Percentiles rank a stretch among this genome's conserved stretches.
Evolutionary conservation across 2,797 vertebrate genomes (phyloP).

Genomic region (Brotula barbata): DNA sequence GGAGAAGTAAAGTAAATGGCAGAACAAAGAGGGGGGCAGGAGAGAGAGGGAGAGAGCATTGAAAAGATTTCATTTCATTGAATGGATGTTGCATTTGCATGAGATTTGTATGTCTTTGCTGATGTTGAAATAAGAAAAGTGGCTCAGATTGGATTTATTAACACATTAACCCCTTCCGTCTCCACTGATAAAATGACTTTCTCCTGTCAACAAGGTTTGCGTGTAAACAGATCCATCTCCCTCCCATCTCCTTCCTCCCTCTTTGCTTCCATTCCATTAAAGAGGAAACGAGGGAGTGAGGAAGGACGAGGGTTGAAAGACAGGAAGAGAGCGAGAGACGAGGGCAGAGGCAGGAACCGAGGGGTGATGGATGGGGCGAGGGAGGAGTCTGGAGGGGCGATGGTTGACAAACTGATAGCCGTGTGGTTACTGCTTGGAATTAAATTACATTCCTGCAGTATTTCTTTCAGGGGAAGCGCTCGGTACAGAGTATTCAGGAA

Average conservation of each 20-base stretch:
- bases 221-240: slow-evolving; percentile 39
- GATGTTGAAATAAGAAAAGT: slow-evolving; percentile 19
- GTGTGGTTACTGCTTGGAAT: slow-evolving; percentile 19
- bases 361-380: slow-evolving; percentile 7
- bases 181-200: neutral
- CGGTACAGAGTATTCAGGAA: slow-evolving; percentile 1
- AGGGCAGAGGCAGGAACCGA: slow-evolving; percentile 41
- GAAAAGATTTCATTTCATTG: slow-evolving; percentile 16
- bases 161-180: slow-evolving; percentile 15
- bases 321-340: slow-evolving; percentile 55
- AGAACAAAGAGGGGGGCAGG: neutral
- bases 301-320: slow-evolving; percentile 54
- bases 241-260: slow-evolving; percentile 29
- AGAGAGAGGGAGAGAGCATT: too few species aligned
- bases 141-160: slow-evolving; percentile 37
- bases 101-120: slow-evolving; percentile 52
- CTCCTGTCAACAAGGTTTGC: neutral
- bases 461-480: slow-evolving; percentile 19
- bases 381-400: slow-evolving; percentile 1
- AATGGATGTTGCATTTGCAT: slow-evolving; percentile 58
- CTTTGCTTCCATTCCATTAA: slow-evolving; percentile 18
- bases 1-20: neutral
- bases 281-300: slow-evolving; percentile 41
- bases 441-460: slow-evolving; percentile 27
- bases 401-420: slow-evolving; percentile 20